Base-by-base conservation (phyloP, 1,140 invertebrate genomes). In the Ooceraea biroi region DNA sequence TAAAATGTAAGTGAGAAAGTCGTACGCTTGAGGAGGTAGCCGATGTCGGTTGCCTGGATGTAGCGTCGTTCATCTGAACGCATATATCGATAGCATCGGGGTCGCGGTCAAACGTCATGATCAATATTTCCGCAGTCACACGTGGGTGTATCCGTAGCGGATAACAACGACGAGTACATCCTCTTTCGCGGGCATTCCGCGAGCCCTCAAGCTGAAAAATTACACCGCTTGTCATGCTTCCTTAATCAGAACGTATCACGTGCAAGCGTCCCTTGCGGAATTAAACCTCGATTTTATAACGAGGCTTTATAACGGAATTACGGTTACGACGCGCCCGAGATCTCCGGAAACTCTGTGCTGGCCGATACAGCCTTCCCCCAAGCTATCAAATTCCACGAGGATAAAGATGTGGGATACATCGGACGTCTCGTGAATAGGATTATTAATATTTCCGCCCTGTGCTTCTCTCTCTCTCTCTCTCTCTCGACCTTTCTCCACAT, bases 371-470 rank as follows among this genome's bases (percentile, higher is more conserved):
- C 73, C 73, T 89, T 86, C 74, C 88, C 80, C 41, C 61, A 84
- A 88, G 88, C 88, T 89, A 89, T 88, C 88, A 89, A 89, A 89
- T 89, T 89, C 88, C 88, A 74, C 80, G 73, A 22, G 84, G 69
- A 89, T 89, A 88, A 89, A 89, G 88, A 89, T 84, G 87, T 84
- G 88, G 87, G 84, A 82, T 84, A 86, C 78, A 85, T 86, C 85
- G 60, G 84, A 90, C 85, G 85, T 19, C 86, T 76, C 66, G 82
- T 90, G 89, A 90, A 90, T 90, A 86, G 87, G 85, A 91, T 91
- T 90, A 91, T 91, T 91, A 91, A 90, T 91, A 90, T 84, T 87
- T 87, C 89, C 82, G 83, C 80, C 85, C 48, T 52, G 77, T 17
- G 58, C 36, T 50, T 77, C 80, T 80, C 71, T 83, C 82, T 68